Conservation (phyloP, 2,797 vertebrate species). For the Acestrorhynchus altus region DNA sequence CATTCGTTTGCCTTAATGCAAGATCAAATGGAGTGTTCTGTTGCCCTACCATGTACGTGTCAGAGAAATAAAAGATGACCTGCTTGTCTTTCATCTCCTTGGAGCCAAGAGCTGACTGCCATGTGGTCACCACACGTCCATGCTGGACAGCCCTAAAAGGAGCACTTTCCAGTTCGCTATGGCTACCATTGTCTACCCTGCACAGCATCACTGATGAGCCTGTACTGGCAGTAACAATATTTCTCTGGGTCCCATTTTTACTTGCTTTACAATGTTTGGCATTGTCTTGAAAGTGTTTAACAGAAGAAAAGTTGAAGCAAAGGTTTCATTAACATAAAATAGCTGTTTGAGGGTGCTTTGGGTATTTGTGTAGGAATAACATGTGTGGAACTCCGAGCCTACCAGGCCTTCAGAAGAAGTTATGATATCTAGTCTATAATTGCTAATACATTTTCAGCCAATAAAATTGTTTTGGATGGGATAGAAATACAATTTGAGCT, state of each 20-base stretch:
- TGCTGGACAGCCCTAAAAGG: conserved; percentile 16
- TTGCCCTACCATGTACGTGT: conserved; percentile 17
- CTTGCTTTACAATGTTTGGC: not conserved
- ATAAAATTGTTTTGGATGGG: too few species aligned
- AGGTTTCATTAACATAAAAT: too few species aligned
- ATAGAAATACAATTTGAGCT: too few species aligned
- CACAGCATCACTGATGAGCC: conserved; percentile 2
- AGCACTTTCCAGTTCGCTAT: not conserved
- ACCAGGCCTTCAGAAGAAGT: too few species aligned
- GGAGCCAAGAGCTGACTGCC: conserved; percentile 31
- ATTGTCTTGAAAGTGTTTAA: not conserved
- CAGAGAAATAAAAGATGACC: conserved; percentile 32
- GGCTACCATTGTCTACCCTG: not conserved
- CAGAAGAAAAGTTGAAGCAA: not conserved
- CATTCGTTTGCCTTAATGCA: conserved; percentile 44
- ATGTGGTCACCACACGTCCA: conserved; percentile 52
- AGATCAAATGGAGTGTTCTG: conserved; percentile 54
- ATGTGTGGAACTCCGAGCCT: too few species aligned
- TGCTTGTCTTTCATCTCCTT: conserved; percentile 41
- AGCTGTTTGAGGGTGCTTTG: too few species aligned
- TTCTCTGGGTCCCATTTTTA: not conserved
- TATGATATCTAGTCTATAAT: too few species aligned
- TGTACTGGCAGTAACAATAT: not conserved
- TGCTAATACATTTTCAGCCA: too few species aligned
- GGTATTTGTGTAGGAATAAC: too few species aligned